Evolutionary conservation across 2,888 invertebrate genomes (phyloP).

Genomic region (Hemistola chrysoprasaria): DNA sequence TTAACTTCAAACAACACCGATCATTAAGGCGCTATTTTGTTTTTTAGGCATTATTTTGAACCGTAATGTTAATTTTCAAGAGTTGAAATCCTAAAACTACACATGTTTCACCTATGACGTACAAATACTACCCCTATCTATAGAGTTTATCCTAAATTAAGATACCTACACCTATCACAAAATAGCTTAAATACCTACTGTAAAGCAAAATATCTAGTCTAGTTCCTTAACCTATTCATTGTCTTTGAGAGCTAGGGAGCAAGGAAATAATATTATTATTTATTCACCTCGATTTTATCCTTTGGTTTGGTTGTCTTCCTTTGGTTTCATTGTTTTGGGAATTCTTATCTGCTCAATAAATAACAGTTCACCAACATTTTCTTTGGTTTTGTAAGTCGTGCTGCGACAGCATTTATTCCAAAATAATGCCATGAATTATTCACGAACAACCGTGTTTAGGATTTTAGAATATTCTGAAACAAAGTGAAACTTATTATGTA

Average conservation of each 20-base stretch:
- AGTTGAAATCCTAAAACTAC: no score
- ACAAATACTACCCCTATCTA: conserved; percentile 6
- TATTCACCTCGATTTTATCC: conserved; percentile 40
- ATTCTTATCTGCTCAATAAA: no score
- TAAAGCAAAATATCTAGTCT: conserved; percentile 32
- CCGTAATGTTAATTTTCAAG: conserved; percentile 15
- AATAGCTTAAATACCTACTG: conserved; percentile 4
- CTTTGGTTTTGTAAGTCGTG: background rate
- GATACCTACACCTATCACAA: background rate
- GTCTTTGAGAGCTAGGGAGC: conserved; percentile 62
- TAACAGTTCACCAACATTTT: no score
- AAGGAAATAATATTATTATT: conserved; percentile 18
- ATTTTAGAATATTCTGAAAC: background rate
- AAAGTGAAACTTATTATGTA: background rate
- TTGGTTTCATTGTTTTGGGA: conserved; percentile 10
- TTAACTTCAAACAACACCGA: conserved; percentile 65
- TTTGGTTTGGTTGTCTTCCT: conserved; percentile 27
- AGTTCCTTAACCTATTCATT: no score
- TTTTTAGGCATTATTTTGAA: conserved; percentile 35
- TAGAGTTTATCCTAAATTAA: conserved; percentile 8
- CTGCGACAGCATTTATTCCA: background rate
- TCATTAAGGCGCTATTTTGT: conserved; percentile 71
- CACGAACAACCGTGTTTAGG: conserved; percentile 3
- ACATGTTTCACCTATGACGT: conserved; percentile 3
- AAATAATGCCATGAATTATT: background rate